Conservation (phyloP, 2,797 vertebrate species). For the Danio albolineatus region DNA sequence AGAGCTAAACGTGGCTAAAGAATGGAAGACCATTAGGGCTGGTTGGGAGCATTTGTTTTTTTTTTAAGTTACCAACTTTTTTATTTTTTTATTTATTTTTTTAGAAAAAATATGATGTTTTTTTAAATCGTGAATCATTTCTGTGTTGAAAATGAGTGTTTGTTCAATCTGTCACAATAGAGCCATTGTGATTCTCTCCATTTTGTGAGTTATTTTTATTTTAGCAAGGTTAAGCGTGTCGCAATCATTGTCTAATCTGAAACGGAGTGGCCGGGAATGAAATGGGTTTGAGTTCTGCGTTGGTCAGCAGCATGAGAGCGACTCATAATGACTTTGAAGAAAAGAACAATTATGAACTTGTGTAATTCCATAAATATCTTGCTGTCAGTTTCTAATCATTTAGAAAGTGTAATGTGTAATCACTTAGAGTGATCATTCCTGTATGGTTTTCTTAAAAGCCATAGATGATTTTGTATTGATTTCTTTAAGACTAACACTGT, state of each 20-base stretch:
- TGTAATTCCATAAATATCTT: constrained; percentile 14
- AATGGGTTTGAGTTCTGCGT: constrained; percentile 17
- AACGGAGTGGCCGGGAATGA: not conserved
- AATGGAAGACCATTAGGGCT: constrained; percentile 7
- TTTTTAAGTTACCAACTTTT: not conserved
- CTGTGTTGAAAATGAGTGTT: constrained; percentile 16
- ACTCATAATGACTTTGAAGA: not conserved
- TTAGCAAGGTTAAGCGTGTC: constrained; percentile 38
- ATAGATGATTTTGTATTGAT: constrained; percentile 8
- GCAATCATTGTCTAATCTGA: constrained; percentile 46
- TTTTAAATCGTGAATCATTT: constrained; percentile 26
- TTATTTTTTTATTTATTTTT: constrained; percentile 6
- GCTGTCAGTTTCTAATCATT: constrained; percentile 34
- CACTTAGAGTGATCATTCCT: constrained; percentile 26
- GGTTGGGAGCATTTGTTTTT: not conserved
- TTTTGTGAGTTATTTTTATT: constrained; percentile 38
- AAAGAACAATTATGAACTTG: not conserved
- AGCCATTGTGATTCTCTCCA: constrained; percentile 14
- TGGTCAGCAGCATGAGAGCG: not conserved
- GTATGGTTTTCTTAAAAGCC: constrained; percentile 39
- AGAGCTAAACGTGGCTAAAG: not conserved
- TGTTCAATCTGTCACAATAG: constrained; percentile 17
- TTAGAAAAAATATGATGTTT: not conserved
- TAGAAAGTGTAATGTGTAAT: constrained; percentile 24
- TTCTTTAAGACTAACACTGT: not conserved